These are phyloP conservation scores for Amphibalanus amphitrite DNA, from an alignment of 1,140 invertebrate species.

Conservation along the genomic window DNA sequence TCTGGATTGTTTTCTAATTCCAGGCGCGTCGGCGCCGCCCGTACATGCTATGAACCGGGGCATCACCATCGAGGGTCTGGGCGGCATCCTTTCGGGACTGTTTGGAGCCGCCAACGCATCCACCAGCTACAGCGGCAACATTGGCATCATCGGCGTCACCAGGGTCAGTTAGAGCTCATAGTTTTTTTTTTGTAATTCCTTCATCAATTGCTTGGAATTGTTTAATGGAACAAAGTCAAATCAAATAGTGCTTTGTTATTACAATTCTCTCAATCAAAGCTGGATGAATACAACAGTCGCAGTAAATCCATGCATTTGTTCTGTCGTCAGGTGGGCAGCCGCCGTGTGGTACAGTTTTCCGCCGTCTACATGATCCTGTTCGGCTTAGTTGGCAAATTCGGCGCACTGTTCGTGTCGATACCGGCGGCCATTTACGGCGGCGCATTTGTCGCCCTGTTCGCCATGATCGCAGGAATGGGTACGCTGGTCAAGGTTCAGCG, in stretches of 20 bases:
- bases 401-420: constrained; percentile 70
- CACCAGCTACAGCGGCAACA: constrained; percentile 75
- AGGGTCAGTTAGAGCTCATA: constrained; percentile 28
- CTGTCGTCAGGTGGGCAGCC: constrained; percentile 48
- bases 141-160: constrained; percentile 62
- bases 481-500: too few relatives aligned
- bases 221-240: too few relatives aligned
- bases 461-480: constrained; percentile 57
- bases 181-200: too few relatives aligned
- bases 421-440: constrained; percentile 77
- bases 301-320: too few relatives aligned
- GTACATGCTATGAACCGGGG: constrained; percentile 71
- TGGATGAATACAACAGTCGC: too few relatives aligned
- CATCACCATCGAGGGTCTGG: constrained; percentile 63
- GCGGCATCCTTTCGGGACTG: constrained; percentile 58
- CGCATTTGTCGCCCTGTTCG: constrained; percentile 70
- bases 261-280: too few relatives aligned
- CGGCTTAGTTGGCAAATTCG: constrained; percentile 61
- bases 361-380: constrained; percentile 58
- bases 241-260: too few relatives aligned
- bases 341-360: constrained; percentile 67
- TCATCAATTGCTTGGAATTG: too few relatives aligned
- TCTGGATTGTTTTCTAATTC: too few relatives aligned
- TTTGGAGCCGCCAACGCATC: constrained; percentile 68
- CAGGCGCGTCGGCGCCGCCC: constrained; percentile 58